A percentile compares a stretch with the other conserved stretches of the same genome.
Conservation (phyloP, 1,140 invertebrate species). For the Drosophila tsacasi region DNA sequence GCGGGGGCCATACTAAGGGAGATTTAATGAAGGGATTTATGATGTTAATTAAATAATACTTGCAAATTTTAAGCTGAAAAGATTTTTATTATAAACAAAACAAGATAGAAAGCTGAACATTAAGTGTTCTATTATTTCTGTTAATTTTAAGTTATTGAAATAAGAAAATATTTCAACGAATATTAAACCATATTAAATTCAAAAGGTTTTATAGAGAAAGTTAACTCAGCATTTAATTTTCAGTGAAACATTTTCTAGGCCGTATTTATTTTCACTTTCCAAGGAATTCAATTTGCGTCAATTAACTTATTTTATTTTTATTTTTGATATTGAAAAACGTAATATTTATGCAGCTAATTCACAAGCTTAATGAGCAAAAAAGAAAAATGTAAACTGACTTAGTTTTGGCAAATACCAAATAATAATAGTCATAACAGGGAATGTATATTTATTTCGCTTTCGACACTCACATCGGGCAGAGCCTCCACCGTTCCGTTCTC, state of each 20-base stretch:
- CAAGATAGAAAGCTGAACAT: too few species aligned
- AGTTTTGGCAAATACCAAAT: neutral
- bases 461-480: conserved; percentile 71
- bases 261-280: neutral
- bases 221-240: neutral
- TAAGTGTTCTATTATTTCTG: too few species aligned
- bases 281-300: conserved; percentile 1
- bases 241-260: neutral
- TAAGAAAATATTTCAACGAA: too few species aligned
- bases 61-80: neutral
- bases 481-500: conserved; percentile 58
- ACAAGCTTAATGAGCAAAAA: neutral
- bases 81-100: too few species aligned
- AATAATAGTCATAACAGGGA: neutral
- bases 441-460: neutral
- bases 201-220: neutral
- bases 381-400: neutral
- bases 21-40: conserved; percentile 2
- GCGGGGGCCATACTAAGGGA: conserved; percentile 86
- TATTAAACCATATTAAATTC: too few species aligned
- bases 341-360: conserved; percentile 1
- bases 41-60: neutral
- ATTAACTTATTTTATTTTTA: conserved; percentile 2
- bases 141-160: too few species aligned
- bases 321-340: neutral